Base-by-base conservation (phyloP, 2,797 vertebrate species). In the Fistularia commersonii region DNA sequence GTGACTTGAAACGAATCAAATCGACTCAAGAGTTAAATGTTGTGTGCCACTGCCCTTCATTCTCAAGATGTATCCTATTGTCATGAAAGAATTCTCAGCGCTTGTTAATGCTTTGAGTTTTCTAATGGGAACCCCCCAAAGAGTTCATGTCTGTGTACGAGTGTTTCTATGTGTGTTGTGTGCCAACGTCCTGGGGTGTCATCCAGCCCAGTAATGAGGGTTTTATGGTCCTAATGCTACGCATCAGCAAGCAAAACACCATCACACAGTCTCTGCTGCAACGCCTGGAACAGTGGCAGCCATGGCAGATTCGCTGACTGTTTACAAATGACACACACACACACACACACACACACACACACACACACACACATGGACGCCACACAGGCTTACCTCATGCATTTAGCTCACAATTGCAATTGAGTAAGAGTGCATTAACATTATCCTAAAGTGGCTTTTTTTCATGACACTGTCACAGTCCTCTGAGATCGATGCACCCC, bases 201-300 rank as follows among this genome's bases (percentile, higher is more conserved):
- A 53, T 38, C 50, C 48, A 43, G 54, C 45, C 38, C 62, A 8
- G 64, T 75, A 81, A 79, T 76, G 50, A 53, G 37, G 35, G 75
- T 74, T 81, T 79, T 70, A 85, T 74, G 14, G 56, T 60, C 50
- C 64, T 45, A 54, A 66, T 77, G 68, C 44, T 62, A 55, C 51
- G 35, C 62, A 69, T 63, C 77, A 67, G 55, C 71, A 65, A 57
- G 57, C 58, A 60, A 59, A 68, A 55, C 63, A 15, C 57, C 51
- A 58, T 69, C 66, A 72, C 66, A 41, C 62, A 66, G 54, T 47
- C 55, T 8, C 9, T 32, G 41, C 35, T 14, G n/a, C 44, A 39
- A 66, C 43, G 51, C 49, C 37, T 15, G 6, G 54, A 60, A 8
- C 49, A 45, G 23, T 53, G 35, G 47, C 41, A 54, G 61, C 37